These are phyloP conservation scores for Drosophila meridionalis DNA, from an alignment of 2,888 invertebrate genomes.

Conservation along the genomic window DNA sequence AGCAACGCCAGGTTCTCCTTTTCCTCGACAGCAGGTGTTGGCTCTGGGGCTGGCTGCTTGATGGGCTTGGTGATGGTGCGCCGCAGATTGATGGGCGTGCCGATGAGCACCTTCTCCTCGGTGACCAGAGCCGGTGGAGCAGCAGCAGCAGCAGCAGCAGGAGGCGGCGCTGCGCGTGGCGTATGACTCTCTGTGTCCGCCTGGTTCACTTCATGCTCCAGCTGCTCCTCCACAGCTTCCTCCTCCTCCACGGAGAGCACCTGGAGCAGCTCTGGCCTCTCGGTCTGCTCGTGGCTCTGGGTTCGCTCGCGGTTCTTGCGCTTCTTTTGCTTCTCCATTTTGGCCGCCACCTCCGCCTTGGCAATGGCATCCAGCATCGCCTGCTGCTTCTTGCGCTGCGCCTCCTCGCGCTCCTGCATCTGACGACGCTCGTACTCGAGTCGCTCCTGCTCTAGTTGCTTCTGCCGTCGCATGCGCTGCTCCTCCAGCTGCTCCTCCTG, in stretches of 20 bases:
- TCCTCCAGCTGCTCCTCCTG: constrained; percentile 94
- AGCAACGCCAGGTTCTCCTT: constrained; percentile 75
- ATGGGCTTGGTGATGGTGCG: constrained; percentile 81
- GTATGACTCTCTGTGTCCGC: constrained; percentile 46
- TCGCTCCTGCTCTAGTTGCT: constrained; percentile 89
- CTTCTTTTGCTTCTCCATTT: constrained; percentile 88
- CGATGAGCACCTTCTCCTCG: constrained; percentile 84
- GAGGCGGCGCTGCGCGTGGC: constrained; percentile 54
- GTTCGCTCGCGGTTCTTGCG: constrained; percentile 71
- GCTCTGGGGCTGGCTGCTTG: constrained; percentile 40
- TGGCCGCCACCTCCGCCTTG: constrained; percentile 91
- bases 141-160: constrained; percentile 5
- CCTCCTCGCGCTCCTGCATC: constrained; percentile 89
- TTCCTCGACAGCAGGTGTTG: constrained; percentile 21
- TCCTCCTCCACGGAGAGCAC: constrained; percentile 70
- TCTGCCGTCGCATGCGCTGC: constrained; percentile 90
- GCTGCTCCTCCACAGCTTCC: constrained; percentile 38
- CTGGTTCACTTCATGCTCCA: not conserved
- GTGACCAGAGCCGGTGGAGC: constrained; percentile 23
- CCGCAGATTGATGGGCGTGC: constrained; percentile 84
- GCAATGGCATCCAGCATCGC: constrained; percentile 91
- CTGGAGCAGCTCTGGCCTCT: constrained; percentile 56
- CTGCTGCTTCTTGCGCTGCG: constrained; percentile 90
- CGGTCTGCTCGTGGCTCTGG: constrained; percentile 15
- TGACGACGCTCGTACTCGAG: constrained; percentile 90